Evolutionary conservation across 2,113 vertebrate species (phyloP).

Genomic region (Dipodomys merriami): DNA sequence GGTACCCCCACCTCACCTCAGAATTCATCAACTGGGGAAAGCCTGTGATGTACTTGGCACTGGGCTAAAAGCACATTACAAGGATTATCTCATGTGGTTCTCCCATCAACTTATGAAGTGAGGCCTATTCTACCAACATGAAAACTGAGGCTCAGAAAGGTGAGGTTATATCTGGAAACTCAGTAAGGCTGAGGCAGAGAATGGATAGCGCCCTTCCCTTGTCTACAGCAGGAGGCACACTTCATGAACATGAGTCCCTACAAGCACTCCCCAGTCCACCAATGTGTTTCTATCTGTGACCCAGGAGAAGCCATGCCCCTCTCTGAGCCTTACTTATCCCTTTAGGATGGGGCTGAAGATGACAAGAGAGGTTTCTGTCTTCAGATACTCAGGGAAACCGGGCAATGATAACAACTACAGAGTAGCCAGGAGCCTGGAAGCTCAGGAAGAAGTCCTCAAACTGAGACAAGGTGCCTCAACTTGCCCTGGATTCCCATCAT

Average conservation of each 20-base stretch:
- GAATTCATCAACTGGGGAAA: background rate
- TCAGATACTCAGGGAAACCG: background rate
- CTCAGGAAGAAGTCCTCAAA: background rate
- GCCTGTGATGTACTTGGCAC: background rate
- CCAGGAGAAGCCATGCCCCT: background rate
- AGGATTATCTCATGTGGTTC: background rate
- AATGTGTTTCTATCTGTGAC: background rate
- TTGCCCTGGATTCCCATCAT: background rate
- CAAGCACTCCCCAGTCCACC: background rate
- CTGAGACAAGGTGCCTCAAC: background rate
- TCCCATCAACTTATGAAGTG: background rate
- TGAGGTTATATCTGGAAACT: background rate
- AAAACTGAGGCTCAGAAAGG: slow-evolving; percentile 27
- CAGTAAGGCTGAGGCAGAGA: background rate
- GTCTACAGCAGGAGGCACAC: background rate
- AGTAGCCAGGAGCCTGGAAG: background rate
- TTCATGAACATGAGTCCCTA: background rate
- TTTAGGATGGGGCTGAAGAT: background rate
- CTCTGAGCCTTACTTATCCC: background rate
- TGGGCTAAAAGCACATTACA: background rate
- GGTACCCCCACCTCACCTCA: too few relatives aligned
- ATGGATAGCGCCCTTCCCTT: background rate
- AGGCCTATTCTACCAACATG: background rate
- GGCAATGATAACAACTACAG: background rate
- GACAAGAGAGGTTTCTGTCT: background rate